Evolutionary conservation across 2,797 vertebrate species (phyloP).

Genomic region (Cephalopachus bancanus): DNA sequence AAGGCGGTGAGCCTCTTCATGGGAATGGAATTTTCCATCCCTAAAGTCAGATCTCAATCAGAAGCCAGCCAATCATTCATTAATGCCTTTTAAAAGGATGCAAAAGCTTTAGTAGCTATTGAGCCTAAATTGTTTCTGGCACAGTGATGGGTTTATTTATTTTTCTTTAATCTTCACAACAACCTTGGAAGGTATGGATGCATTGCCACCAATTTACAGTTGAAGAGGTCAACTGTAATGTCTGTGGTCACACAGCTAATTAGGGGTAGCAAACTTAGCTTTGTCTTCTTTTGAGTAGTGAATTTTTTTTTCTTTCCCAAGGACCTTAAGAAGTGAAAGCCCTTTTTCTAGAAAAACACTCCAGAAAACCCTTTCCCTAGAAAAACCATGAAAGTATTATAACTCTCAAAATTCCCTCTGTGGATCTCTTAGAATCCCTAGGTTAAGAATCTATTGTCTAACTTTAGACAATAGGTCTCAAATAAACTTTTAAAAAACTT

Average conservation of each 20-base stretch:
- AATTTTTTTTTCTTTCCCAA: not conserved
- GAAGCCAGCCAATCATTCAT: not conserved
- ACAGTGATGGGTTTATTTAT: not conserved
- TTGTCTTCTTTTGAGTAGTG: not conserved
- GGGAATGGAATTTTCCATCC: slow-evolving; percentile 4
- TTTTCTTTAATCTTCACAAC: slow-evolving; percentile 2
- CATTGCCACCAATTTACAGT: not conserved
- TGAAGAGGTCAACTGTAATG: not conserved
- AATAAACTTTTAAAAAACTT: not conserved
- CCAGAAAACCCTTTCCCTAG: no score
- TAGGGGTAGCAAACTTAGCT: not conserved
- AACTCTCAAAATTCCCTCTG: not conserved
- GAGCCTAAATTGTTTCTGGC: not conserved
- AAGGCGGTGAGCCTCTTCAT: not conserved
- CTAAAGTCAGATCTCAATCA: not conserved
- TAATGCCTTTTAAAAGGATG: not conserved
- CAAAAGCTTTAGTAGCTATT: not conserved
- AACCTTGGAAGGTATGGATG: not conserved
- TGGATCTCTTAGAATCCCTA: slow-evolving; percentile 6
- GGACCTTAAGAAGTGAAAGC: not conserved
- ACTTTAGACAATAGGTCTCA: not conserved
- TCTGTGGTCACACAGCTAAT: not conserved
- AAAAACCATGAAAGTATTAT: not conserved
- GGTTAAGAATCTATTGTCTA: slow-evolving; percentile 9
- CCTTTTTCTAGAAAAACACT: slow-evolving; percentile 2